A percentile compares a stretch with the other conserved stretches of the same genome.
Evolutionary conservation across 1,140 invertebrate species (phyloP).

Genomic region (Dendrolimus punctatus): DNA sequence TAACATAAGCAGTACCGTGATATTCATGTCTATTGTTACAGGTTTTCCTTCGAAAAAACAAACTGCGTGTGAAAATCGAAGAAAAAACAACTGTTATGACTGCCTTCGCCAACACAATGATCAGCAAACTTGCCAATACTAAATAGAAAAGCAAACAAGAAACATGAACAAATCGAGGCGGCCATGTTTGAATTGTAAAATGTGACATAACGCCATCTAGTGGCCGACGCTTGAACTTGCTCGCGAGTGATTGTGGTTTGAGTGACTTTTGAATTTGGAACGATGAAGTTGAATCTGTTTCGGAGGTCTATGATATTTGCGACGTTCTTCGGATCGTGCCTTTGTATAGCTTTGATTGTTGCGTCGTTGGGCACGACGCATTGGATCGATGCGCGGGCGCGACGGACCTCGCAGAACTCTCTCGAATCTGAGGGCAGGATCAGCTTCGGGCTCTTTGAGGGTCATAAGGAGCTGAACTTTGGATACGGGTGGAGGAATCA

Average conservation of each 20-base stretch:
- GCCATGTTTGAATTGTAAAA: not conserved
- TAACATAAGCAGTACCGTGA: too few species aligned
- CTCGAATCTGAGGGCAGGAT: constrained; percentile 83
- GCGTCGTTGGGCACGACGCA: constrained; percentile 89
- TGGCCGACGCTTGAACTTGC: constrained; percentile 9
- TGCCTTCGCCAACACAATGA: too few species aligned
- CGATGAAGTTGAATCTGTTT: constrained; percentile 74
- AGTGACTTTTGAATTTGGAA: constrained; percentile 3
- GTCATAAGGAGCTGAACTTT: constrained; percentile 86
- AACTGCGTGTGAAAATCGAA: too few species aligned
- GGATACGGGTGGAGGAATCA: constrained; percentile 86
- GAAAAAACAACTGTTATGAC: too few species aligned
- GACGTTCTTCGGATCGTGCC: constrained; percentile 89
- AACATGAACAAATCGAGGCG: too few species aligned
- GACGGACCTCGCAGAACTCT: constrained; percentile 75
- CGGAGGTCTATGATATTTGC: constrained; percentile 88
- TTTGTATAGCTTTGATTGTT: constrained; percentile 86
- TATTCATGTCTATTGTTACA: too few species aligned
- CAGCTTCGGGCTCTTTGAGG: constrained; percentile 88
- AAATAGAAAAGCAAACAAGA: too few species aligned
- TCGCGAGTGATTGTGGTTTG: constrained; percentile 26
- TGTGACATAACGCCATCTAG: constrained; percentile 25
- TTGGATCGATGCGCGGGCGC: constrained; percentile 88
- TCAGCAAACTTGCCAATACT: too few species aligned
- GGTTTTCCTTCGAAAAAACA: too few species aligned